A percentile compares a stretch with the other conserved stretches of the same genome.
Evolutionary conservation across 2,888 invertebrate species (phyloP).

Genomic region (Heterodera filipjevi): DNA sequence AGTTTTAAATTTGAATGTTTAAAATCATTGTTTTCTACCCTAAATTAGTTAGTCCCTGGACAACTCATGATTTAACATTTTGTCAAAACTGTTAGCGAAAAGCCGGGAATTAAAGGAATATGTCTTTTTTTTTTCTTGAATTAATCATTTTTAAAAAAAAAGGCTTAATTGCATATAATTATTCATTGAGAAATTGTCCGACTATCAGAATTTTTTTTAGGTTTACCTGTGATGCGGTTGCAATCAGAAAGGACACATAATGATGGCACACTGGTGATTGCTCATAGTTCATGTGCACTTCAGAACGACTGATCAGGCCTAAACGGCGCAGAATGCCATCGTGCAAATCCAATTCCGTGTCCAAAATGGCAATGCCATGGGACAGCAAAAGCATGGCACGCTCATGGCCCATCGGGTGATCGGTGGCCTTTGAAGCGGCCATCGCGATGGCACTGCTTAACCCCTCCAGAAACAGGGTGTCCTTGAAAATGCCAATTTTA

Average conservation of each 20-base stretch:
- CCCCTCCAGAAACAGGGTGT: background rate
- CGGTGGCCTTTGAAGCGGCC: background rate
- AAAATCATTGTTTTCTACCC: too few species aligned
- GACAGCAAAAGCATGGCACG: background rate
- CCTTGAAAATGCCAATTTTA: background rate
- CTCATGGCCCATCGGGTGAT: background rate
- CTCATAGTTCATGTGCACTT: background rate
- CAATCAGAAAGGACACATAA: background rate
- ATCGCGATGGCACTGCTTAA: background rate
- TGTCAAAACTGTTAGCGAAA: too few species aligned
- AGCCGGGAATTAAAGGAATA: too few species aligned
- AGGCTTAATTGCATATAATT: background rate
- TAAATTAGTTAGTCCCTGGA: too few species aligned
- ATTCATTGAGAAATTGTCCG: background rate
- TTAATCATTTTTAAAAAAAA: background rate
- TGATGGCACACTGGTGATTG: background rate
- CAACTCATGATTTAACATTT: too few species aligned
- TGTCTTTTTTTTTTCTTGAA: too few species aligned
- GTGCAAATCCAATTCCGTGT: background rate
- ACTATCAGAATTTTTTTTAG: background rate
- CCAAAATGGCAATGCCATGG: conserved; percentile 6
- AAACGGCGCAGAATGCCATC: conserved; percentile 1
- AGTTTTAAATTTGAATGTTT: too few species aligned
- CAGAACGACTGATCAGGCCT: background rate
- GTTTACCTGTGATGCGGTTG: background rate